phyloP scores from a whole-genome alignment of 2,113 vertebrate species.

The Nibea albiflora region DNA sequence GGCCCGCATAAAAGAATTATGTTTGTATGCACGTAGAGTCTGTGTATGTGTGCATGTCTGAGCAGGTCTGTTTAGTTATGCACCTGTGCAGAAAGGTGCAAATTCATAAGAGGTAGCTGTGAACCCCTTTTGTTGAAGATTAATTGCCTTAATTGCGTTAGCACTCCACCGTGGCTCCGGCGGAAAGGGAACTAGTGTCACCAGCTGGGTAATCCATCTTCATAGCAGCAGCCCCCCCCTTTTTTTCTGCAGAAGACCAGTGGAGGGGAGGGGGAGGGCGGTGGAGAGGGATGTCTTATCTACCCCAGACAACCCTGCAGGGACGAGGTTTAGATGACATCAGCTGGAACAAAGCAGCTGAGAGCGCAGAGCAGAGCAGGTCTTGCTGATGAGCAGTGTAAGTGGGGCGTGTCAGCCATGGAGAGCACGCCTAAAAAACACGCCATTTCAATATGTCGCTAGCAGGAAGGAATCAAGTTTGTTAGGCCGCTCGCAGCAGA shows the following conservation, averaged over 20 bases:
- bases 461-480: constrained; percentile 61
- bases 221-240: constrained; percentile 77
- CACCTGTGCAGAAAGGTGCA: constrained; percentile 68
- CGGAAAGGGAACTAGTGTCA: constrained; percentile 75
- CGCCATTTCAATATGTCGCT: constrained; percentile 71
- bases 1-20: not conserved
- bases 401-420: constrained; percentile 84
- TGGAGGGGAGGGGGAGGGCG: constrained; percentile 50
- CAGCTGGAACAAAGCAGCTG: constrained; percentile 90
- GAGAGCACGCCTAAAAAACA: constrained; percentile 49
- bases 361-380: constrained; percentile 82
- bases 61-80: constrained; percentile 30
- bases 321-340: constrained; percentile 87
- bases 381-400: constrained; percentile 79
- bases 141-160: constrained; percentile 86
- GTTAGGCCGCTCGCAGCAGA: constrained; percentile 49
- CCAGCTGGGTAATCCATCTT: constrained; percentile 85
- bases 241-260: constrained; percentile 73
- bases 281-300: constrained; percentile 78
- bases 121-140: constrained; percentile 81
- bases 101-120: constrained; percentile 63
- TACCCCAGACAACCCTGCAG: constrained; percentile 83
- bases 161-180: constrained; percentile 72
- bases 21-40: not conserved
- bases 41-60: constrained; percentile 13